These are phyloP conservation scores for Drosophila suboccidentalis DNA, from an alignment of 2,888 invertebrate species.

Conservation along the genomic window DNA sequence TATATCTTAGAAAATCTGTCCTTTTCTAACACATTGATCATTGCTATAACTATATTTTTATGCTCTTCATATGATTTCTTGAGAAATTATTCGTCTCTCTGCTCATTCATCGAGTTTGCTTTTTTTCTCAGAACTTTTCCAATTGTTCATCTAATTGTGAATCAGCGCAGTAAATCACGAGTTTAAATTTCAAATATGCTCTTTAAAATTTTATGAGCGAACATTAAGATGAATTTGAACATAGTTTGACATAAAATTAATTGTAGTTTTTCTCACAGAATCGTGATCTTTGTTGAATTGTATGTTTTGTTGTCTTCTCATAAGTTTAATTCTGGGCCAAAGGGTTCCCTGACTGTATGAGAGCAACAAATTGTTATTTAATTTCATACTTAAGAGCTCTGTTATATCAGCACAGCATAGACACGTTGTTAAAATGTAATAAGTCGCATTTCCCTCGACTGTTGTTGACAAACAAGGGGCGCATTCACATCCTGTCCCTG, in stretches of 20 bases:
- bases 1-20: background rate
- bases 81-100: background rate
- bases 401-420: constrained; percentile 43
- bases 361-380: constrained; percentile 59
- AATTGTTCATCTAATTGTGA: constrained; percentile 10
- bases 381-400: constrained; percentile 38
- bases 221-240: constrained; percentile 14
- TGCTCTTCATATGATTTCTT: background rate
- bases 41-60: background rate
- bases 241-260: constrained; percentile 16
- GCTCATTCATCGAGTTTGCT: background rate
- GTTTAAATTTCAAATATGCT: constrained; percentile 6
- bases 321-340: background rate
- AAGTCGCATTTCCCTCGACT: constrained; percentile 48
- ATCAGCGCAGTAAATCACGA: constrained; percentile 8
- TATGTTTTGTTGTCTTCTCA: background rate
- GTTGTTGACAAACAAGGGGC: constrained; percentile 78
- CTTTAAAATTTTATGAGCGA: background rate
- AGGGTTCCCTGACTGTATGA: constrained; percentile 8
- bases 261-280: constrained; percentile 14
- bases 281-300: constrained; percentile 1
- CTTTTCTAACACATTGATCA: background rate
- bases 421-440: constrained; percentile 68
- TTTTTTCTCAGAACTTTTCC: background rate
- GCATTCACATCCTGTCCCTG: constrained; percentile 71